Base-by-base conservation (phyloP, 2,888 invertebrate species). In the Portevinia maculata region DNA sequence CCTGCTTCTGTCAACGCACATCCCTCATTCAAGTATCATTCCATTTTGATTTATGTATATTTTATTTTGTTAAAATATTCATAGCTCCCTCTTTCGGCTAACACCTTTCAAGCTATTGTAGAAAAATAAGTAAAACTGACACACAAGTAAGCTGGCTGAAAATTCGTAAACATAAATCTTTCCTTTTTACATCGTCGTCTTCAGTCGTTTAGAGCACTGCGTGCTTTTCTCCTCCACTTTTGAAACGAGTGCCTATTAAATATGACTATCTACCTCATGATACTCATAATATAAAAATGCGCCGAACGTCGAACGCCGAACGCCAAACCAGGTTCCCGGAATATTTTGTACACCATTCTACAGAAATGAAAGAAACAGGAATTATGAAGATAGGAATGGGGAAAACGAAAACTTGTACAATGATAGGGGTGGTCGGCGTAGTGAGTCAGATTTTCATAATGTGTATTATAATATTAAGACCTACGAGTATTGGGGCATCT, bases 11-110 rank as follows among this genome's bases (percentile, higher is more conserved):
- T 30, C 39, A 59, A 30, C 34, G 17, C 24, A 57, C 57, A 78
- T 55, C 67, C 69, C 62, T 69, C 62, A 74, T 74, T 79, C 75
- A 70, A 70, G 75, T 64, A 81, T 75, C 74, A 70, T 81, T 81
- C 57, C 81, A 70, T 62, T 81, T 81, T 81, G 81, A 81, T 81
- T 81, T 81, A 81, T 81, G 81, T 70, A 75, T 81, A 75, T 75
- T 81, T 81, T 81, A 81, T 75, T 81, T 81, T 52, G 48, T 9
- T 81, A 64, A 81, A 81, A 75, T 81, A 81, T 81, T 81, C 81
- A 81, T 70, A 59, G 75, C 75, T 37, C 39, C 69, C 70, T 70
- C 59, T 81, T 81, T 81, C 21, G 37, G 32, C 64, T 64, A 64
- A 52, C 62, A 75, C 81, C 75, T 81, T 70, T 59, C 13, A 50